phyloP scores from a whole-genome alignment of 2,888 invertebrate genomes.

The Tubiluchus corallicola region DNA sequence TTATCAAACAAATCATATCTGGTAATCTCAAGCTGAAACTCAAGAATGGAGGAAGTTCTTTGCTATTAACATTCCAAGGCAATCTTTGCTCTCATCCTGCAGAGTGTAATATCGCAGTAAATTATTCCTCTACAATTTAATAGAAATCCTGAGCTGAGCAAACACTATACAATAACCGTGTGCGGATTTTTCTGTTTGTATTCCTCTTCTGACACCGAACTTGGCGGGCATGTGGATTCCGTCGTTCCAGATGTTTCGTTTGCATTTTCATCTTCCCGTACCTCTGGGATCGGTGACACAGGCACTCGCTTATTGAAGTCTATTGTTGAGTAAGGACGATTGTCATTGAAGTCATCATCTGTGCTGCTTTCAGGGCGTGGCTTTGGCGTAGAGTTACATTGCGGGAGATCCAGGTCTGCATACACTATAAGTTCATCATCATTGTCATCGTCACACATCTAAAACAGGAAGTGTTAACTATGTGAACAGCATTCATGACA shows the following conservation, averaged over 20 bases:
- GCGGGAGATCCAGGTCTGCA: constrained; percentile 3
- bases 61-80: too few species aligned
- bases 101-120: too few species aligned
- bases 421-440: background rate
- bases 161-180: background rate
- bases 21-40: too few species aligned
- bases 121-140: too few species aligned
- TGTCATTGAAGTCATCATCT: background rate
- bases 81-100: too few species aligned
- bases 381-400: constrained; percentile 3
- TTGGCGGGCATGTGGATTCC: background rate
- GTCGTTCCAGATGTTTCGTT: constrained; percentile 3
- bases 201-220: background rate
- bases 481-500: too few species aligned
- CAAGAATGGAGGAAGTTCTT: too few species aligned
- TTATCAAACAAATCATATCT: too few species aligned
- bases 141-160: too few species aligned
- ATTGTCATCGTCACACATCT: constrained; percentile 3
- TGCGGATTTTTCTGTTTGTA: constrained; percentile 1
- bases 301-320: constrained; percentile 3
- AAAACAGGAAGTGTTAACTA: too few species aligned
- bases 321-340: background rate
- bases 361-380: background rate
- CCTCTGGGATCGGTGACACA: background rate
- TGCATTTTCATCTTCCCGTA: background rate